Evolutionary conservation across 2,888 invertebrate genomes (phyloP), one percentile per base, ranked within the genome.

Genomic region (Cryptocheilus praepositus): DNA sequence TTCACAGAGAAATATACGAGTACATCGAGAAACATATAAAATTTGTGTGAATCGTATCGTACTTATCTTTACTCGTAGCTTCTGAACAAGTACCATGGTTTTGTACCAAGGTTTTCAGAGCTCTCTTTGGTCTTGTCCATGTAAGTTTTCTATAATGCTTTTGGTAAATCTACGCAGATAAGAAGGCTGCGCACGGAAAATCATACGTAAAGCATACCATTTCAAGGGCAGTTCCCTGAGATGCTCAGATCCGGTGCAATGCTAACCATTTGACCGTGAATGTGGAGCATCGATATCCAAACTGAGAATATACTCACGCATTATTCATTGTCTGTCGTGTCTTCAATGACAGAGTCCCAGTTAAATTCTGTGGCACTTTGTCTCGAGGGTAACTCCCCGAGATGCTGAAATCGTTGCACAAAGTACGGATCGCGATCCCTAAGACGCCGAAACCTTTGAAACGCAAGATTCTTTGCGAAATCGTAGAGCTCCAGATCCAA

Each of bases 401-500:
- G 91, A 89, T 96, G 95, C 79, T 94, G 92, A 90, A 95, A 96
- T 80, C 96, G 93, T 86, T 93, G 93, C 76, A 93, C 93, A 86
- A 96, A 97, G 89, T 96, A 94, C 28, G 92, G 90, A 89, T 97
- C 96, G 72, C 94, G 93, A 81, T 93, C 92, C 89, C 94, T 94
- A 73, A 96, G 90, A 79, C 93, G 93, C 86, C 94, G 92, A 89
- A 97, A 96, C 85, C 98, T 92, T 89, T 94, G 93, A 81, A 95
- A 94, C 89, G 98, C 94, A 76, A 98, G 91, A 86, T 94, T 93
- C 89, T 95, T 95, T 59, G 98, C 98, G 90, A 95, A 99, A 77
- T 95, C 93, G 89, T 99, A 99, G 62, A 99, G 92, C 90, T 98
- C 95, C 66, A 97, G 91, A 89, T 99, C 99, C 75, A 99, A 91